Conservation (phyloP, 2,797 vertebrate genomes). For the Mus spretus region DNA sequence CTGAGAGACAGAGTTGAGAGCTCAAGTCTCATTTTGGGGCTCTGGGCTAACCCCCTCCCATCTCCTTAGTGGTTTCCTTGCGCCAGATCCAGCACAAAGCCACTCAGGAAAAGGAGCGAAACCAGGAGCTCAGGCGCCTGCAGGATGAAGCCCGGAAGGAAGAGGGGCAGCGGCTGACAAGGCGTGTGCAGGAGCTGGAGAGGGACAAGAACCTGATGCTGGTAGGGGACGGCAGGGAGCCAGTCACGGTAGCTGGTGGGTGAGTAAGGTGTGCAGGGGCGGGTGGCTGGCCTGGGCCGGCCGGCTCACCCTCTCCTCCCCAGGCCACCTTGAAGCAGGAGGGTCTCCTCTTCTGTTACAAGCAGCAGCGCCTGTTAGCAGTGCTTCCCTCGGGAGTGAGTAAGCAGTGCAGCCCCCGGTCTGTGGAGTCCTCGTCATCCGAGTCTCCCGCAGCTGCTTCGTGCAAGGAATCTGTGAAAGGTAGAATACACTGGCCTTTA, state of each 20-base stretch:
- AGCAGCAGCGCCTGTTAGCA: conserved; percentile 85
- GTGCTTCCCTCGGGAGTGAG: conserved; percentile 44
- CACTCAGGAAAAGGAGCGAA: conserved; percentile 88
- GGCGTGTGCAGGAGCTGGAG: conserved; percentile 87
- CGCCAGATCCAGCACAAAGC: conserved; percentile 91
- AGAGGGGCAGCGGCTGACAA: conserved; percentile 86
- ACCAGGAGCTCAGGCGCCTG: conserved; percentile 85
- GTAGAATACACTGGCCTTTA: conserved; percentile 25
- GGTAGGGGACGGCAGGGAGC: conserved; percentile 78
- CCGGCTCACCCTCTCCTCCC: conserved; percentile 65
- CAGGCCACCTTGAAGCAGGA: conserved; percentile 90
- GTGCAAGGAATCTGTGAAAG: conserved; percentile 24
- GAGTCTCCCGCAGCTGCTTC: not conserved
- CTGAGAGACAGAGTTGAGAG: not conserved
- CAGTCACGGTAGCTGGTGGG: not conserved
- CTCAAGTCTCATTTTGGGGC: not conserved
- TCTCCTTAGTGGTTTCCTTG: conserved; percentile 78
- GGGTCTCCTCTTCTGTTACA: conserved; percentile 87
- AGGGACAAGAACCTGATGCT: conserved; percentile 89
- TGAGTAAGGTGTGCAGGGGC: too few species aligned
- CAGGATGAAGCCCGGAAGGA: conserved; percentile 86
- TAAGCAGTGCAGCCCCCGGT: not conserved
- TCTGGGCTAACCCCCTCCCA: not conserved
- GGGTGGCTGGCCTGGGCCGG: not conserved
- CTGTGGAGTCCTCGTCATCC: not conserved